Base-by-base conservation (phyloP, 1,140 invertebrate genomes). In the Drosophila varians region DNA sequence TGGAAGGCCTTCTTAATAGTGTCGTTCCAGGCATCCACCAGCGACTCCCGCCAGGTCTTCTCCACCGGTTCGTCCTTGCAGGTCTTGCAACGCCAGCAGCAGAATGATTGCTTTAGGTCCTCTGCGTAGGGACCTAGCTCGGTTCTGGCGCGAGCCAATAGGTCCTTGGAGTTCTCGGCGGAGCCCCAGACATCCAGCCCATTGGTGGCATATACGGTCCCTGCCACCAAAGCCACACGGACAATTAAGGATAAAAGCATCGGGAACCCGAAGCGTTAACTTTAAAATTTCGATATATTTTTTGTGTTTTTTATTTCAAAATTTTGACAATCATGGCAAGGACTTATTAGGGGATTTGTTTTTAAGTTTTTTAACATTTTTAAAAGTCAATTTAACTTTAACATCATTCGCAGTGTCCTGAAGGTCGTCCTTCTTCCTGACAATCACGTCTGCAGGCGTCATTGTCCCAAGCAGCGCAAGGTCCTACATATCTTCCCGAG, bases 1-100 rank as follows among this genome's bases (percentile, higher is more conserved):
- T 9, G 1, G 7, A 72, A 72, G 8, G 8, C 28, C 12, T 43
- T 61, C 48, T 72, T 72, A 4, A 73, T 14, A 5, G 70, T 40
- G 2, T 64, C 70, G 14, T 73, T 73, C 70, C 69, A 74, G 12
- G 57, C 70, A 51, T 74, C 70, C 1, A 55, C 36, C 36, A 42
- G 28, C 8, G 69, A 26, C 7, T 74, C 70, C n/a, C 31, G 57
- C 57, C 69, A 74, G 9, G 57, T 49, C 23, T 64, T 74, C n/a
- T 48, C 11, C 2, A 7, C 12, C 3, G 25, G 12, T 3, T 6
- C 3, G 3, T 42, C 16, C 14, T 7, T 19, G 36, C 48, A 48
- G 2, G 31, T 48, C 3, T 51, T 43, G 43, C 49, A 55, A 0
- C 47, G 38, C 58, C 42, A 64, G 36, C 38, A 34, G 25, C 69